Evolutionary conservation across 2,888 invertebrate species (phyloP), one percentile per base, ranked within the genome.

Genomic region (Platynereis dumerilii): DNA sequence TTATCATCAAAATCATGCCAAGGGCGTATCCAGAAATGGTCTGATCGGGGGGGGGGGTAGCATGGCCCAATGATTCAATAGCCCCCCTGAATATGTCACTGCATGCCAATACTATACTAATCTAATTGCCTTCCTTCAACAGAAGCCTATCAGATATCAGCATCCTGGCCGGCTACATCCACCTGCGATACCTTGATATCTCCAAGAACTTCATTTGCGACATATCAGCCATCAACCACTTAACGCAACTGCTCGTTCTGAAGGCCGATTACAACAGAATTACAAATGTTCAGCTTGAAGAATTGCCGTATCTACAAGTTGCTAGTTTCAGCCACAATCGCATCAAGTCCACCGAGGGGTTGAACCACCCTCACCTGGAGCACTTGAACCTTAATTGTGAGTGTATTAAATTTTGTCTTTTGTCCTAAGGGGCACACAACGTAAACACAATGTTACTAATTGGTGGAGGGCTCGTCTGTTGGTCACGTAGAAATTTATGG

Each of bases 131-230:
- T n/a, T n/a, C n/a, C n/a, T n/a, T n/a, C n/a, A n/a, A n/a, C n/a
- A n/a, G 24, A 27, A 10, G 12, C 7, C 24, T 60, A 74, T 82
- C 83, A 54, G 79, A 84, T 66, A 79, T 84, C 28, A 65, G 67
- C 24, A 68, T 82, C 3, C 71, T 84, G 53, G 76, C 77, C 59
- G 70, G 74, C n/a, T 84, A 76, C 70, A 80, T 83, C 65, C 83
- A 84, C 67, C 71, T 84, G 42, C 76, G 84, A n/a, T 83, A 81
- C 65, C 71, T 84, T 27, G 83, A 84, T 66, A 59, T 84, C 17
- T 79, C 80, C 56, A 79, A 79, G 64, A 84, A 84, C 71, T 74
- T 75, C 58, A 65, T 84, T 24, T 78, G 76, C 65, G 82, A 83
- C 74, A 75, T 84, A 42, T 76, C 78, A 10, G 73, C 81, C 3